Percentiles rank a stretch among this genome's conserved stretches.
These are phyloP conservation scores for Scomber japonicus DNA, from an alignment of 2,113 vertebrate species.

Conservation along the genomic window DNA sequence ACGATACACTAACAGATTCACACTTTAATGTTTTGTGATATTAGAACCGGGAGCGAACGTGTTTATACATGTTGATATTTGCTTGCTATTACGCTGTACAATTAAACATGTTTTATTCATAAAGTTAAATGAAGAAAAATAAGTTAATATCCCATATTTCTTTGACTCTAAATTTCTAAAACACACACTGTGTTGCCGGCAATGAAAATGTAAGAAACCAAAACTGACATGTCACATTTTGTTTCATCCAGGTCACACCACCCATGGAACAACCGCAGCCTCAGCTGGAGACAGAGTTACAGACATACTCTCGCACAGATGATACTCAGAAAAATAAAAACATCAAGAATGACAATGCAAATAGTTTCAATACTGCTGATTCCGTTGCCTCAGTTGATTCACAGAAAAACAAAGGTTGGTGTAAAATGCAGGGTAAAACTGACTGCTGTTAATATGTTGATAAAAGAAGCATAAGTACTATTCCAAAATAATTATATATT, in stretches of 20 bases:
- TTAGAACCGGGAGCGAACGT: constrained; percentile 58
- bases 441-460: constrained; percentile 6
- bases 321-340: constrained; percentile 62
- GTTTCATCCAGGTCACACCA: constrained; percentile 64
- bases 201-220: not conserved
- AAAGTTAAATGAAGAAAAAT: constrained; percentile 60
- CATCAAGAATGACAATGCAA: constrained; percentile 41
- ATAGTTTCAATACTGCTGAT: constrained; percentile 47
- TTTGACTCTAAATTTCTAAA: constrained; percentile 23
- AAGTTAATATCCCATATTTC: constrained; percentile 37
- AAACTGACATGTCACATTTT: constrained; percentile 27
- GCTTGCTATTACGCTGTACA: constrained; percentile 62
- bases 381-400: constrained; percentile 40
- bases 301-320: constrained; percentile 51
- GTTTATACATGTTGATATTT: constrained; percentile 68
- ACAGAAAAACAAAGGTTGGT: constrained; percentile 76
- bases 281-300: constrained; percentile 57
- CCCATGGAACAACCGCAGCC: constrained; percentile 55
- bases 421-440: constrained; percentile 15
- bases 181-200: constrained; percentile 1
- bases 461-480: constrained; percentile 1
- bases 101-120: constrained; percentile 76
- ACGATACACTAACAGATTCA: constrained; percentile 65
- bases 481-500: constrained; percentile 8
- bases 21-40: constrained; percentile 77